Base-by-base conservation (phyloP, 1,140 invertebrate genomes). In the Dreissena rostriformis region DNA sequence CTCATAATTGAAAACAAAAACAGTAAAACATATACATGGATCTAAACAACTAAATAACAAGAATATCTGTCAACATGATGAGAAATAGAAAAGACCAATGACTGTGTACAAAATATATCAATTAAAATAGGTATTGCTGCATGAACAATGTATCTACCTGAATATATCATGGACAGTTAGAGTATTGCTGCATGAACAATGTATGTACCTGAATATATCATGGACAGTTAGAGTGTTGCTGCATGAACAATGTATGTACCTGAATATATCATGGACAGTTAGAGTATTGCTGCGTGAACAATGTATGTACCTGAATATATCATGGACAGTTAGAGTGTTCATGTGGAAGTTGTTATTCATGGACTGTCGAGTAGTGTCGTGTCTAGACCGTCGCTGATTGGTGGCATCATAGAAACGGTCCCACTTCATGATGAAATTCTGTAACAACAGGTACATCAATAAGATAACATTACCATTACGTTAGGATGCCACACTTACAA, bases 371-470 rank as follows among this genome's bases (percentile, higher is more conserved):
- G 4, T 39, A 0, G 81, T 75, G 51, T 15, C 14, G n/a, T 24
- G 22, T 61, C 81, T 26, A 7, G 29, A 63, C 22, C 29, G 24
- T 22, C 80, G 65, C 22, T 49, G 65, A 14, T 39, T 0, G 0
- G 22, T 12, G n/a, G 68, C 49, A 17, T 70, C 67, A 65, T 83
- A 61, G 39, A 83, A 83, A 14, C 57, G 66, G 49, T 83, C 81
- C 81, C 81, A 83, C 52, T 83, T 83, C 81, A 83, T 83, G 22
- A 83, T 83, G 63, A 83, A 83, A 61, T 83, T 83, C 81, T 83
- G 73, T 68, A 76, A 66, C 12, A 74, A 19, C 66, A 15, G 68
- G 49, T 12, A 17, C 0, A 39, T 26, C 14, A 51, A 29, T 19
- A 68, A 22, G 28, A 68, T 68, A 22, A 6, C 22, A 10, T 10